Percentiles rank a stretch among this genome's conserved stretches.
These are phyloP conservation scores for Muscicapa striata DNA, from an alignment of 2,797 vertebrate genomes.

Conservation along the genomic window DNA sequence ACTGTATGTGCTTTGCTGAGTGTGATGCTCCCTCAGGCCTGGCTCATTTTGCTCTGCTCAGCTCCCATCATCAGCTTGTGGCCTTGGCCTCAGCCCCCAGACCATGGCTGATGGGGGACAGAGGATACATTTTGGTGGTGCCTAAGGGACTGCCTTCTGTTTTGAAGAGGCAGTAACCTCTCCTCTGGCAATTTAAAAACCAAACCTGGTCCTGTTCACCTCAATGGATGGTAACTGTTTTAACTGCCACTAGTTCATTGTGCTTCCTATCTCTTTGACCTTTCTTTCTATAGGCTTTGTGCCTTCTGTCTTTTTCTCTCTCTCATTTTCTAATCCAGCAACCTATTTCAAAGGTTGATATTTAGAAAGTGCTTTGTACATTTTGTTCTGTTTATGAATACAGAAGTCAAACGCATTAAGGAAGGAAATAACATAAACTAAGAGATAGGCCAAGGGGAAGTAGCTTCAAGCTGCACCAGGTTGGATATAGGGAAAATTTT, in stretches of 20 bases:
- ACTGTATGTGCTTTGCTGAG: background rate
- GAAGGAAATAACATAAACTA: background rate
- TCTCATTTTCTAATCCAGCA: background rate
- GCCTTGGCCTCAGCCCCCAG: background rate
- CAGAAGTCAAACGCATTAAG: background rate
- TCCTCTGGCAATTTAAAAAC: background rate
- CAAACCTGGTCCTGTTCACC: background rate
- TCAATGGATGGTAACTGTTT: background rate
- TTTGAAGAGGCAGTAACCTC: background rate
- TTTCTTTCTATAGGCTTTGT: background rate
- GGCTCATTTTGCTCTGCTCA: background rate
- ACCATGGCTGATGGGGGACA: background rate
- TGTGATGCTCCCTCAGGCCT: background rate
- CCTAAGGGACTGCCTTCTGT: background rate
- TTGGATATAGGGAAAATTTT: background rate
- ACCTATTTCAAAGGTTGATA: background rate
- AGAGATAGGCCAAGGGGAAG: background rate
- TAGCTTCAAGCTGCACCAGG: background rate
- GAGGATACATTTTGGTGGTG: background rate
- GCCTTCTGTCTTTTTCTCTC: background rate
- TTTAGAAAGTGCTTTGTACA: background rate
- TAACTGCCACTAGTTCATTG: background rate
- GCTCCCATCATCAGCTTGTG: background rate
- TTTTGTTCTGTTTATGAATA: background rate
- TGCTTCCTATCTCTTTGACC: background rate